Percentiles rank a stretch among this genome's conserved stretches.
Evolutionary conservation across 2,113 vertebrate species (phyloP).

Genomic region (Carassius carassius): DNA sequence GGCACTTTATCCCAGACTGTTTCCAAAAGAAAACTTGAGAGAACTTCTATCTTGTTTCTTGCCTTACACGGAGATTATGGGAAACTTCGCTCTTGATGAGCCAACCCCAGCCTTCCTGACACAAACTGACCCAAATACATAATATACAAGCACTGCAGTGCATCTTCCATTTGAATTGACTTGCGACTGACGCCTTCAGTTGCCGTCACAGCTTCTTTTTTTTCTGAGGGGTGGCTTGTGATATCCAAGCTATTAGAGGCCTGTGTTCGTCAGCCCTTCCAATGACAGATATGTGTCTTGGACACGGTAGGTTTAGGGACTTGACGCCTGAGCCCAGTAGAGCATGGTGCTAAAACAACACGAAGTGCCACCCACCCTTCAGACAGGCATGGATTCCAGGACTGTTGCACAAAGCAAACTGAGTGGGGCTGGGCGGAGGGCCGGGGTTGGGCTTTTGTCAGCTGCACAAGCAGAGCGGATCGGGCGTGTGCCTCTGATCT

Average conservation of each 20-base stretch:
- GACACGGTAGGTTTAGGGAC: constrained; percentile 36
- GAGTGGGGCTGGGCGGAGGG: not conserved
- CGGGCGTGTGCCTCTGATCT: constrained; percentile 59
- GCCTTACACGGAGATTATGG: constrained; percentile 29
- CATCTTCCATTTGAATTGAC: constrained; percentile 42
- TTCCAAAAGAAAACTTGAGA: constrained; percentile 26
- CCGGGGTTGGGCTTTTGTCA: constrained; percentile 49
- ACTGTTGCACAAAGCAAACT: constrained; percentile 33
- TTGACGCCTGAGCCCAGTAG: constrained; percentile 43
- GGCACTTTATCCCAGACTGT: not conserved
- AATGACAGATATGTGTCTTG: constrained; percentile 36
- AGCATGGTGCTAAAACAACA: constrained; percentile 57
- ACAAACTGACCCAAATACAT: constrained; percentile 57
- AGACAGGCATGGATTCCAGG: constrained; percentile 44
- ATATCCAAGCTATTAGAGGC: constrained; percentile 8
- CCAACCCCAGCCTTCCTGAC: constrained; percentile 23
- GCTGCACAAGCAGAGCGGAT: constrained; percentile 45
- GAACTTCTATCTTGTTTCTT: constrained; percentile 37
- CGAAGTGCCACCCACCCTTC: constrained; percentile 36
- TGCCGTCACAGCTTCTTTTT: not conserved
- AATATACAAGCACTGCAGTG: constrained; percentile 34
- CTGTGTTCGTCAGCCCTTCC: constrained; percentile 19
- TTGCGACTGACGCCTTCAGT: not conserved
- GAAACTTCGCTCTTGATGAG: constrained; percentile 33
- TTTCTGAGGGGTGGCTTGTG: constrained; percentile 6